Percentiles rank a stretch among this genome's conserved stretches.
These are phyloP conservation scores for Psilanteris sp. DNA, from an alignment of 1,140 invertebrate genomes.

Conservation along the genomic window DNA sequence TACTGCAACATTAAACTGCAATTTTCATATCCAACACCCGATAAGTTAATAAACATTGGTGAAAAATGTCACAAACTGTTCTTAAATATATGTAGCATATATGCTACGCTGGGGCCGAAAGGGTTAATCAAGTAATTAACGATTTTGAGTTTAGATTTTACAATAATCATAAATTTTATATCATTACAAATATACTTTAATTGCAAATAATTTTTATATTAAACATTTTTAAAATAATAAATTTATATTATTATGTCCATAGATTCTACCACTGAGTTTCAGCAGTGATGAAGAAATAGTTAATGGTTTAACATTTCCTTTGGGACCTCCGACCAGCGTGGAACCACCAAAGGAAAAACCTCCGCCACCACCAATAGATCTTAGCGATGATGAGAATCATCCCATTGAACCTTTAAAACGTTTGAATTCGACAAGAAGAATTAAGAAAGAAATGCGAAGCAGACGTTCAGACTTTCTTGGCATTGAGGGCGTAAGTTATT, in stretches of 20 bases:
- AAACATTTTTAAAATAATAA: no score
- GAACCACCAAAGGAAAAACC: slow-evolving; percentile 92
- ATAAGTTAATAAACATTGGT: no score
- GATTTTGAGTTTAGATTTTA: no score
- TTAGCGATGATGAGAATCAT: slow-evolving; percentile 79
- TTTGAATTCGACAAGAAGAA: slow-evolving; percentile 89
- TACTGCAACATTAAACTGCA: no score
- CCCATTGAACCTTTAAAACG: slow-evolving; percentile 83
- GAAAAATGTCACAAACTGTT: no score
- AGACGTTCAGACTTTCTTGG: slow-evolving; percentile 92
- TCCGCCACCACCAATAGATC: slow-evolving; percentile 88
- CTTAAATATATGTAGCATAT: no score
- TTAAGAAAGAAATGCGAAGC: slow-evolving; percentile 91
- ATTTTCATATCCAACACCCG: no score
- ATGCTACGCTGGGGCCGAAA: no score
- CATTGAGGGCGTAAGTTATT: slow-evolving; percentile 84
- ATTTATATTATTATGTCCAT: background rate
- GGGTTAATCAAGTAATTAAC: no score
- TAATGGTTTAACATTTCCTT: slow-evolving; percentile 70
- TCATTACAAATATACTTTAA: no score
- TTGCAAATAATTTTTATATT: no score
- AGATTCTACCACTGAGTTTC: slow-evolving; percentile 75
- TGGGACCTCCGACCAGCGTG: slow-evolving; percentile 82
- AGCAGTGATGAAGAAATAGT: slow-evolving; percentile 76
- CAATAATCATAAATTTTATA: no score